Conservation (phyloP, 1,140 invertebrate genomes). For the Drosophila bifasciata region DNA sequence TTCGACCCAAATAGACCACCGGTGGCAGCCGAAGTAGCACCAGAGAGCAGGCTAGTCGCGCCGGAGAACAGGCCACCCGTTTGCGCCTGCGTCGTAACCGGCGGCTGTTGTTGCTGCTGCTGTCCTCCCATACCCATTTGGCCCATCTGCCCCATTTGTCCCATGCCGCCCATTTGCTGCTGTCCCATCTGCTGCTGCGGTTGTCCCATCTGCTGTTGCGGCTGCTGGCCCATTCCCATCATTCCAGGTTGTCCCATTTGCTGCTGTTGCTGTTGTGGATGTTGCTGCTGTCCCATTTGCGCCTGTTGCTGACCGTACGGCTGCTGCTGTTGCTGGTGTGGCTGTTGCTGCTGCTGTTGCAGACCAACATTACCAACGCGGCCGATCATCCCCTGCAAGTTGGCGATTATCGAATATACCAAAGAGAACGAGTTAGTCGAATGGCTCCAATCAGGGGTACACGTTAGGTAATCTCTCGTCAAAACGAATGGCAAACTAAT, state of each 20-base stretch:
- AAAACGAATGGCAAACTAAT: slow-evolving; percentile 74
- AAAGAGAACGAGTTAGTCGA: slow-evolving; percentile 65
- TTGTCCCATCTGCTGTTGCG: slow-evolving; percentile 58
- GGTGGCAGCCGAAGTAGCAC: slow-evolving; percentile 84
- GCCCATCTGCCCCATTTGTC: slow-evolving; percentile 55
- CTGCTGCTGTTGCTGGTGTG: slow-evolving; percentile 76
- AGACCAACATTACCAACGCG: slow-evolving; percentile 87
- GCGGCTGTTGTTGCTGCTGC: slow-evolving; percentile 81
- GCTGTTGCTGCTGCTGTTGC: slow-evolving; percentile 83
- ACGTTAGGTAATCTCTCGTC: background rate
- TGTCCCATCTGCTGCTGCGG: slow-evolving; percentile 48
- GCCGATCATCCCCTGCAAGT: slow-evolving; percentile 86
- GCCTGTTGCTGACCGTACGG: slow-evolving; percentile 83
- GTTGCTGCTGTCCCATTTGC: slow-evolving; percentile 69
- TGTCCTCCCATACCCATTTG: slow-evolving; percentile 25
- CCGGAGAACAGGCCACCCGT: slow-evolving; percentile 83
- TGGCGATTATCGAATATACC: slow-evolving; percentile 59
- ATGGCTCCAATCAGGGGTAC: slow-evolving; percentile 35
- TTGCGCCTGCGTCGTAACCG: slow-evolving; percentile 71
- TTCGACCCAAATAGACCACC: slow-evolving; percentile 84
- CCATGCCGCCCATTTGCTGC: slow-evolving; percentile 66
- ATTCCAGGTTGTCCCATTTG: slow-evolving; percentile 71
- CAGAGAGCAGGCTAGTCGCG: slow-evolving; percentile 83
- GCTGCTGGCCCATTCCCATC: slow-evolving; percentile 75
- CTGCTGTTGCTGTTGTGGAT: slow-evolving; percentile 81